phyloP scores from a whole-genome alignment of 2,888 invertebrate genomes.

The Pammene aurita region DNA sequence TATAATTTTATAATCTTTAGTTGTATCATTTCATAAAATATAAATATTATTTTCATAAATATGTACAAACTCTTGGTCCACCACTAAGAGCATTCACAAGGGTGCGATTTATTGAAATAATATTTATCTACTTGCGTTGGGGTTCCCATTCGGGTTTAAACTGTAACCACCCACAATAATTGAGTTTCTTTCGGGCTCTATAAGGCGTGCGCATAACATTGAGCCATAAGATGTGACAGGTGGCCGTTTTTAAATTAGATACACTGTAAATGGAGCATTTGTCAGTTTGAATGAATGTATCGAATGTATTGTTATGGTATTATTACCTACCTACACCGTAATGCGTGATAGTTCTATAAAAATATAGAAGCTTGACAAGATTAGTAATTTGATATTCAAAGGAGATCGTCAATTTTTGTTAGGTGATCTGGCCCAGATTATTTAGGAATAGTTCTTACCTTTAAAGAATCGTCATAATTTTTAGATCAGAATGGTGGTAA shows the following conservation, averaged over 20 bases:
- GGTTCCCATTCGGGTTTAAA: conserved; percentile 58
- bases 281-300: conserved; percentile 6
- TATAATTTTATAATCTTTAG: too few species aligned
- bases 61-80: conserved; percentile 12
- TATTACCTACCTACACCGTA: background rate
- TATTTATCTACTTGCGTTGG: conserved; percentile 53
- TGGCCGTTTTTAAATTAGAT: conserved; percentile 53
- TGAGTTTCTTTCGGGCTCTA: conserved; percentile 55
- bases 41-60: background rate
- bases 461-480: too few species aligned
- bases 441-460: too few species aligned
- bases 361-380: too few species aligned
- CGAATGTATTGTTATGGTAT: conserved; percentile 6
- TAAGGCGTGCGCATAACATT: conserved; percentile 22
- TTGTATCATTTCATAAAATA: too few species aligned
- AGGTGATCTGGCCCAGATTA: too few species aligned
- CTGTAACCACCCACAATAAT: conserved; percentile 61
- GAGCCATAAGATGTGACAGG: conserved; percentile 52
- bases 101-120: conserved; percentile 54
- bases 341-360: background rate
- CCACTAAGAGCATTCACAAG: conserved; percentile 43
- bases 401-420: too few species aligned
- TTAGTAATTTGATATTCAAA: too few species aligned
- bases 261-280: conserved; percentile 30
- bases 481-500: too few species aligned